Percentiles rank a stretch among this genome's conserved stretches.
These are phyloP conservation scores for Drosophila percnosoma DNA, from an alignment of 2,888 invertebrate genomes.

Conservation along the genomic window DNA sequence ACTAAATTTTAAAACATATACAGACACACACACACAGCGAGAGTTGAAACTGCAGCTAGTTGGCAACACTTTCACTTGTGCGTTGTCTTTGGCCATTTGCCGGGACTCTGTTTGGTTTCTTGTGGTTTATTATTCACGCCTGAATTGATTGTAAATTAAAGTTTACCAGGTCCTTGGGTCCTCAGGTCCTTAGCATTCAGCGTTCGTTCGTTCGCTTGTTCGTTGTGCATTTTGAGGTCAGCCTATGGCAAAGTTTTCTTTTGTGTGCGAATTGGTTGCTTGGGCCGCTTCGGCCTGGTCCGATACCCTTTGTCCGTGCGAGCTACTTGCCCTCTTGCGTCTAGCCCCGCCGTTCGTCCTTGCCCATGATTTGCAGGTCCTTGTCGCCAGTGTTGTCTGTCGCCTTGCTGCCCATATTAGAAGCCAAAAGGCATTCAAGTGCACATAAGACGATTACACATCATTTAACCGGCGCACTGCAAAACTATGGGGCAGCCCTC, in stretches of 20 bases:
- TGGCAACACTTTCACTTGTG: slow-evolving; percentile 82
- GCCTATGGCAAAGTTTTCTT: slow-evolving; percentile 77
- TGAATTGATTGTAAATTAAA: slow-evolving; percentile 85
- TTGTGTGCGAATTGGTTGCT: slow-evolving; percentile 65
- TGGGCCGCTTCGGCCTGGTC: slow-evolving; percentile 27
- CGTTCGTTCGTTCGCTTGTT: slow-evolving; percentile 31
- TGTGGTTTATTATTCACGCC: slow-evolving; percentile 84
- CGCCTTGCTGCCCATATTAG: slow-evolving; percentile 74
- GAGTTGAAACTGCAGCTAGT: slow-evolving; percentile 43
- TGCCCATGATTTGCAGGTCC: slow-evolving; percentile 50
- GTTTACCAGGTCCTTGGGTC: slow-evolving; percentile 65
- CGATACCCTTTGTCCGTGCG: slow-evolving; percentile 33
- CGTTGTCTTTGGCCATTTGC: slow-evolving; percentile 47
- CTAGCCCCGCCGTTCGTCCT: slow-evolving; percentile 12
- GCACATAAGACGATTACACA: slow-evolving; percentile 84
- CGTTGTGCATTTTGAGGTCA: slow-evolving; percentile 82
- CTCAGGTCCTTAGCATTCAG: slow-evolving; percentile 44
- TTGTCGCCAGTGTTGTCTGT: slow-evolving; percentile 62
- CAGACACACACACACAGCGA: slow-evolving; percentile 7
- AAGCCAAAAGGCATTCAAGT: slow-evolving; percentile 83
- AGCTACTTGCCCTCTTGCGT: slow-evolving; percentile 26
- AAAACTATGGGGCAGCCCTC: slow-evolving; percentile 59
- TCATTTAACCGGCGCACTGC: slow-evolving; percentile 82
- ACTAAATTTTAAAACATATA: slow-evolving; percentile 70
- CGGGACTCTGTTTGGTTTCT: slow-evolving; percentile 76